Percentiles rank a stretch among this genome's conserved stretches.
phyloP scores from a whole-genome alignment of 2,888 invertebrate species.

The Drosophila histrio region DNA sequence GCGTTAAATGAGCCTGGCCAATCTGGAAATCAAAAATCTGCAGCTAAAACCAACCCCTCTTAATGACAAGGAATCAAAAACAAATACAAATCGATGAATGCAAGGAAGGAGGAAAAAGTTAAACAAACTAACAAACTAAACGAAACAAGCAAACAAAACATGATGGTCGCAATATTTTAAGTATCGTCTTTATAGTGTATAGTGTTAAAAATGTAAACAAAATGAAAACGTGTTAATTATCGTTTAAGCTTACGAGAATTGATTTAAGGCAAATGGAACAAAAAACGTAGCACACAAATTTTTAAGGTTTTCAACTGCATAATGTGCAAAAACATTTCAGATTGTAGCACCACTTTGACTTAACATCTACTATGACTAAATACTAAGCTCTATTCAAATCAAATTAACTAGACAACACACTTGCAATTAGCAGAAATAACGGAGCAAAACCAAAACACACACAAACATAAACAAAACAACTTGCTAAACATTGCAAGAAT shows the following conservation, averaged over 20 bases:
- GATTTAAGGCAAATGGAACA: constrained; percentile 72
- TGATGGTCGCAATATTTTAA: constrained; percentile 81
- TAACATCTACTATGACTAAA: constrained; percentile 33
- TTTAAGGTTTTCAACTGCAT: constrained; percentile 71
- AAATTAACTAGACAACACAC: constrained; percentile 57
- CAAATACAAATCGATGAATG: constrained; percentile 9
- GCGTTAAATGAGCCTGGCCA: constrained; percentile 66
- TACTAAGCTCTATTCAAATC: constrained; percentile 60
- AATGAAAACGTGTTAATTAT: constrained; percentile 67
- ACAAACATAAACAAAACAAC: constrained; percentile 21
- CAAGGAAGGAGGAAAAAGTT: constrained; percentile 33
- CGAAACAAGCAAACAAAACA: constrained; percentile 61
- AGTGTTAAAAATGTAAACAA: constrained; percentile 74
- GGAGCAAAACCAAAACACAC: constrained; percentile 70
- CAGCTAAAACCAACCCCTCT: constrained; percentile 22
- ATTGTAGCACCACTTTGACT: constrained; percentile 57
- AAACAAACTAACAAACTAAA: constrained; percentile 50
- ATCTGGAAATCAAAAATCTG: constrained; percentile 31
- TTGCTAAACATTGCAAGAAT: constrained; percentile 38
- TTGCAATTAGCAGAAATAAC: constrained; percentile 55
- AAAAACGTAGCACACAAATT: constrained; percentile 67
- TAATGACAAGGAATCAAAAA: constrained; percentile 44
- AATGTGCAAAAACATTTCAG: constrained; percentile 45
- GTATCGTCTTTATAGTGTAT: constrained; percentile 79
- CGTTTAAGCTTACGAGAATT: constrained; percentile 67